Conservation (phyloP, 2,797 vertebrate species). For the Ispidina lecontei region DNA sequence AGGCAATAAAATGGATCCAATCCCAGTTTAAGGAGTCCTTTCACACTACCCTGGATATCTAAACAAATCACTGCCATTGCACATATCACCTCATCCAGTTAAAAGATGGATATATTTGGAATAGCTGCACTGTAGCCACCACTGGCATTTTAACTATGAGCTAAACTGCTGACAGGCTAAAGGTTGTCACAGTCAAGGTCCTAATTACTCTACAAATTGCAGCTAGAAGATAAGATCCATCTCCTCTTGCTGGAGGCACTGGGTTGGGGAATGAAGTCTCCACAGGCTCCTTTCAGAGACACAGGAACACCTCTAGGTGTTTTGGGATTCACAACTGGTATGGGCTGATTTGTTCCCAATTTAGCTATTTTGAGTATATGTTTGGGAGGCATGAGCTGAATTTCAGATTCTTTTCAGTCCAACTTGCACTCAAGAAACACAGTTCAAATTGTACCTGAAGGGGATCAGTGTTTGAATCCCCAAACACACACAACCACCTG, state of each 20-base stretch:
- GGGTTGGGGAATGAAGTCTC: neutral
- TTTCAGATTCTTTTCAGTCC: neutral
- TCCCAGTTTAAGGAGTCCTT: neutral
- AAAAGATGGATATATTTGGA: constrained; percentile 40
- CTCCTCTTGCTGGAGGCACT: neutral
- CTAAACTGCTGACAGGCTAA: constrained; percentile 46
- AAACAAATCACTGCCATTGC: constrained; percentile 23
- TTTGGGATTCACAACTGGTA: neutral
- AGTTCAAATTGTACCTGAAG: neutral
- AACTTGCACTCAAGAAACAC: neutral
- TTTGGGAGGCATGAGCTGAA: neutral
- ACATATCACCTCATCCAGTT: constrained; percentile 23
- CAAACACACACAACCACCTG: too few relatives aligned
- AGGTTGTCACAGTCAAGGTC: constrained; percentile 33
- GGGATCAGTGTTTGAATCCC: neutral
- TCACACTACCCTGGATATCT: neutral
- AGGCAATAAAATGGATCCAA: neutral
- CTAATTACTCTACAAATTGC: constrained; percentile 47
- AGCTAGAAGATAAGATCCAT: neutral
- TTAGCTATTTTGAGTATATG: neutral
- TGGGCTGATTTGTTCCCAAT: neutral
- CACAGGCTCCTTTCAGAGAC: neutral
- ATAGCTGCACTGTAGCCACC: neutral
- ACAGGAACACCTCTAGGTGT: neutral
- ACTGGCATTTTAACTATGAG: constrained; percentile 24